phyloP scores from a whole-genome alignment of 2,113 vertebrate genomes.

The Tauraco erythrolophus region DNA sequence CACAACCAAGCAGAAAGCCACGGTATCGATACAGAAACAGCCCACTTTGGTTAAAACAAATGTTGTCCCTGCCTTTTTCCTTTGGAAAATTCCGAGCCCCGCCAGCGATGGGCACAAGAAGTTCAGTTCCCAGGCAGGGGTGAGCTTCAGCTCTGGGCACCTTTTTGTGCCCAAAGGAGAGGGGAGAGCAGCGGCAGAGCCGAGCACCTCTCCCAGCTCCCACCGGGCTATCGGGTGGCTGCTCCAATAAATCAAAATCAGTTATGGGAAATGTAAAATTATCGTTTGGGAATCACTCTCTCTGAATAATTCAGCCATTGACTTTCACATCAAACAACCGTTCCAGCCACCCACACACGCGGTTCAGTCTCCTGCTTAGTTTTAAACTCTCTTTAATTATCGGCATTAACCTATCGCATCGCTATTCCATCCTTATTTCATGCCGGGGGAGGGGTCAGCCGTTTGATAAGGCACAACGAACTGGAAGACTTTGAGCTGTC shows the following conservation, averaged over 20 bases:
- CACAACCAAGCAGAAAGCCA: background rate
- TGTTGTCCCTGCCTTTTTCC: background rate
- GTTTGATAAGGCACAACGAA: slow-evolving; percentile 68
- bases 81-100: background rate
- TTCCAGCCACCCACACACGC: slow-evolving; percentile 78
- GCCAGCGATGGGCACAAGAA: background rate
- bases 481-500: slow-evolving; percentile 76
- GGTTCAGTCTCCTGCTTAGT: slow-evolving; percentile 75
- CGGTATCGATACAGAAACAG: background rate
- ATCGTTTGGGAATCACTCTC: slow-evolving; percentile 81
- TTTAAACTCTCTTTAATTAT: slow-evolving; percentile 84
- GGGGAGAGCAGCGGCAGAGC: background rate
- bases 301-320: slow-evolving; percentile 85
- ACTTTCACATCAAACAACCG: slow-evolving; percentile 84
- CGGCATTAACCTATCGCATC: slow-evolving; percentile 75
- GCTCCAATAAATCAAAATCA: slow-evolving; percentile 80
- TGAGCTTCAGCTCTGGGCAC: background rate
- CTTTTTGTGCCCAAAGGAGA: background rate
- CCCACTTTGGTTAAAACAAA: background rate
- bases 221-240: slow-evolving; percentile 43
- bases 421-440: slow-evolving; percentile 68
- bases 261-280: slow-evolving; percentile 83
- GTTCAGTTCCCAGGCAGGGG: background rate
- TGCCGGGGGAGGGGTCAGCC: slow-evolving; percentile 54
- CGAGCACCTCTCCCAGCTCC: background rate